Base-by-base conservation (phyloP, 2,797 vertebrate species). In the Dipus sagitta region DNA sequence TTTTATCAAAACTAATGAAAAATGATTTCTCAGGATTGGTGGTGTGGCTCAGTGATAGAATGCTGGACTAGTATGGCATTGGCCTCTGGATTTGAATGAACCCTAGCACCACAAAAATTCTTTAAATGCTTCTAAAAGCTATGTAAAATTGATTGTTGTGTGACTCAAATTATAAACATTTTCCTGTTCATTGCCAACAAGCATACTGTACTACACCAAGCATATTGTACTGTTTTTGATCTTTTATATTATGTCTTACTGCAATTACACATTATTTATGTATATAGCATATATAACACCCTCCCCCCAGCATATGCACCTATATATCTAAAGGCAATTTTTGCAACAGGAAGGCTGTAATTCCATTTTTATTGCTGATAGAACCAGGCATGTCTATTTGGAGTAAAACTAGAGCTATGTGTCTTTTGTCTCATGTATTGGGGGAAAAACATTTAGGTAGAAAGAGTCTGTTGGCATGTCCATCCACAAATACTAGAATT, bases 131-230 rank as follows among this genome's bases (percentile, higher is more conserved):
- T 85, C 12, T 84, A 21, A 94, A 77, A 70, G 32, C 71, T 78
- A 58, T 58, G 13, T 17, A 58, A 58, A 58, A 58, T 58, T 11
- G 13, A 58, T 58, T 58, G 54, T 13, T 13, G 17, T 88, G 34
- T 88, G 64, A 86, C 34, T 90, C 28, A 68, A 38, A 88, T 84
- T 72, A 88, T 5, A 34, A 85, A 32, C 32, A 28, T 77, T 93
- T 76, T 95, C 88, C 54, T 81, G 14, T 92, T 93, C n/a, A 34
- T 90, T 34, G 68, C 64, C 88, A 28, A 62, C 88, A 26, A 54
- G 1, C 64, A 26, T 26, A 52, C 6, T 81, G 85, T 5, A 64
- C 85, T 94, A 74, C 38, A 38, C 3, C 38, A 38, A 38, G 38
- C 3, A 21, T 88, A 75, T 88, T 89, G 10, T 14, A 78, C 12